Evolutionary conservation across 2,888 invertebrate species (phyloP).

Genomic region (Lasioglossum pauxillum): DNA sequence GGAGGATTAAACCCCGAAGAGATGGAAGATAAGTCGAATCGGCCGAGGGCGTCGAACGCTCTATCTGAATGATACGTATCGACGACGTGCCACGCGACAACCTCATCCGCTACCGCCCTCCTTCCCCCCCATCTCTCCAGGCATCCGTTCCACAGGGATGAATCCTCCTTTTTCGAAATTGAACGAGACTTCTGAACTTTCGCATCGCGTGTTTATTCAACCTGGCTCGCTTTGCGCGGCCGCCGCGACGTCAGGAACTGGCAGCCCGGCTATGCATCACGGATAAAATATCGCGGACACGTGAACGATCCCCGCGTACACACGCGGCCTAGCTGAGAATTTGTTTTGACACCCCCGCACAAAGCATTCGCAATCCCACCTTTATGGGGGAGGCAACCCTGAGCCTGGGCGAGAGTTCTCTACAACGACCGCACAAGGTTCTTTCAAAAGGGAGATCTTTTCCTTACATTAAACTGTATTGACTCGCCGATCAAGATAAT

Average conservation of each 20-base stretch:
- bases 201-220: constrained; percentile 49
- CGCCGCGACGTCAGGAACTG: constrained; percentile 44
- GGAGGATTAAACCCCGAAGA: constrained; percentile 27
- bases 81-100: constrained; percentile 41
- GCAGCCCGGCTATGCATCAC: constrained; percentile 41
- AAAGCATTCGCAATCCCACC: constrained; percentile 15
- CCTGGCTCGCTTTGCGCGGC: constrained; percentile 25
- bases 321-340: neutral
- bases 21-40: constrained; percentile 35
- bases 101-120: neutral
- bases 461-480: neutral
- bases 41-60: constrained; percentile 28
- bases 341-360: constrained; percentile 31
- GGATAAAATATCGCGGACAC: constrained; percentile 51
- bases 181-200: constrained; percentile 41
- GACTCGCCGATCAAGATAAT: neutral
- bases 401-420: neutral
- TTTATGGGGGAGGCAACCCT: neutral
- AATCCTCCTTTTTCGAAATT: constrained; percentile 32
- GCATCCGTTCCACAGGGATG: neutral
- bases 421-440: neutral
- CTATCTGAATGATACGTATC: constrained; percentile 41
- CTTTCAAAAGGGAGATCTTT: neutral
- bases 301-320: constrained; percentile 18
- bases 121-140: neutral